These are phyloP conservation scores for Eumeta japonica DNA, from an alignment of 1,140 invertebrate species.

Conservation along the genomic window DNA sequence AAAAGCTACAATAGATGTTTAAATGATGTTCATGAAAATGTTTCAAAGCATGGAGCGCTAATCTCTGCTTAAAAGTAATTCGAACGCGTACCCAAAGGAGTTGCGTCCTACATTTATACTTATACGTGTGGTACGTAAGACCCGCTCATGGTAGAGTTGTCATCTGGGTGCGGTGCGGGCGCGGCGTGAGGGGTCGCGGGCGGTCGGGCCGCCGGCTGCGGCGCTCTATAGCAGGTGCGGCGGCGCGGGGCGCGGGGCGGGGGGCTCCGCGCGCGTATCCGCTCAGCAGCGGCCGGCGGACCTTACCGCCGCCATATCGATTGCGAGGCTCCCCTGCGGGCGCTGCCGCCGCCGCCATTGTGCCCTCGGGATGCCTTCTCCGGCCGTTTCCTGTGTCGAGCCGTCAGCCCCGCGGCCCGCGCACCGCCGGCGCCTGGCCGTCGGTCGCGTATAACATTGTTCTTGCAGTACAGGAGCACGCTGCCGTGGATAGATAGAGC, in stretches of 20 bases:
- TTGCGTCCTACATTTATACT: no score
- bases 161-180: no score
- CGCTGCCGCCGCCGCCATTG: slow-evolving; percentile 45
- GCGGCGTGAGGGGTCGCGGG: no score
- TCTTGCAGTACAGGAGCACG: background rate
- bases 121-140: no score
- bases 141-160: slow-evolving; percentile 32
- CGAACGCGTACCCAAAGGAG: no score
- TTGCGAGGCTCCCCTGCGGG: slow-evolving; percentile 54
- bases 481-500: background rate
- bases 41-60: no score
- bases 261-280: slow-evolving; percentile 48
- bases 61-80: no score
- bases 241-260: slow-evolving; percentile 27
- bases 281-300: slow-evolving; percentile 51
- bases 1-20: no score
- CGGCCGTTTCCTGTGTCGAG: slow-evolving; percentile 38
- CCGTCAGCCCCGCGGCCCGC: slow-evolving; percentile 18
- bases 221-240: slow-evolving; percentile 52
- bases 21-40: no score
- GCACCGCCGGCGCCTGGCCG: slow-evolving; percentile 11
- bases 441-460: slow-evolving; percentile 21
- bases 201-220: slow-evolving; percentile 36
- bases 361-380: slow-evolving; percentile 48
- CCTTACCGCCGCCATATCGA: slow-evolving; percentile 56